Evolutionary conservation across 2,797 vertebrate species (phyloP).

Genomic region (Erithacus rubecula): DNA sequence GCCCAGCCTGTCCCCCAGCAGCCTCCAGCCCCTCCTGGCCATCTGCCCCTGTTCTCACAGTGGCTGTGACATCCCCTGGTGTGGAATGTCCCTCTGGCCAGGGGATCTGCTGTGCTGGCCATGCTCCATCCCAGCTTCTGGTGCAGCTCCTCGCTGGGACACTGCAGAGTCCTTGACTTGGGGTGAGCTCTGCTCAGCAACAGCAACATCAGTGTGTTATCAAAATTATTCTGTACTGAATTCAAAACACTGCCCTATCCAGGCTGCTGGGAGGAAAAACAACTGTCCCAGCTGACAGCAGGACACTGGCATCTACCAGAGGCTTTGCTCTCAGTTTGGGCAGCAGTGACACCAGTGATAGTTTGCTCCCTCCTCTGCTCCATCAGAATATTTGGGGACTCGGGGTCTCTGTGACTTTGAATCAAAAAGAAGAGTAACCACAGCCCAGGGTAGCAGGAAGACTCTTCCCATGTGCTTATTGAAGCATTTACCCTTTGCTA

Average conservation of each 20-base stretch:
- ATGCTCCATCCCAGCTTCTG: neutral
- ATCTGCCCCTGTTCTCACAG: neutral
- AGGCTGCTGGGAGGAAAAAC: neutral
- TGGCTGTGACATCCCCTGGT: neutral
- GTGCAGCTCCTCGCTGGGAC: neutral
- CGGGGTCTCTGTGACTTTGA: neutral
- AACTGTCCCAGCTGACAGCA: neutral
- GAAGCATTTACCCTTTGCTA: neutral
- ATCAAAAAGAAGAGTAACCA: neutral
- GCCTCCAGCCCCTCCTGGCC: neutral
- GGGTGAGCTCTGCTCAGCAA: neutral
- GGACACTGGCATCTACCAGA: neutral
- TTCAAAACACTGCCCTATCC: neutral
- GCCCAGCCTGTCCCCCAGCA: neutral
- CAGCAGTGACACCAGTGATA: neutral
- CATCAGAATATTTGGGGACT: neutral
- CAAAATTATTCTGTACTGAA: neutral
- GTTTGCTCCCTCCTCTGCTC: neutral
- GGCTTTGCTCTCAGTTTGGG: neutral
- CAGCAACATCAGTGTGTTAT: neutral
- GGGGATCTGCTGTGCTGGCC: neutral
- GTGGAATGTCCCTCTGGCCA: neutral
- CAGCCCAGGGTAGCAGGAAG: neutral
- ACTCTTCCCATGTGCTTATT: neutral
- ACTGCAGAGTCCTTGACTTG: neutral